These are phyloP conservation scores for Syrmaticus mikado DNA, from an alignment of 2,113 vertebrate species.

Conservation along the genomic window DNA sequence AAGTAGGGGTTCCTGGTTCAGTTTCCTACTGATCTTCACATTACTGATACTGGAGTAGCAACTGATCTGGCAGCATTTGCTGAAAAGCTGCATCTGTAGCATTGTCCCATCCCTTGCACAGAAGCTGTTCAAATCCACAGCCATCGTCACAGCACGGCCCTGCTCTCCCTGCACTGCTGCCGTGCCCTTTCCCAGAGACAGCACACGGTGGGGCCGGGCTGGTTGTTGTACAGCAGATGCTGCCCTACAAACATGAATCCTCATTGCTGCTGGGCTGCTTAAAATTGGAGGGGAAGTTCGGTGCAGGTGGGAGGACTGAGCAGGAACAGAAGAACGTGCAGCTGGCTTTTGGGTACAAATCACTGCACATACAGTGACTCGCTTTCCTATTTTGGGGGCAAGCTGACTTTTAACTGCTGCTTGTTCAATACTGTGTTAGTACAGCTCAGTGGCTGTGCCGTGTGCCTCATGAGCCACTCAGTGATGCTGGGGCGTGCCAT, in stretches of 20 bases:
- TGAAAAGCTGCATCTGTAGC: neutral
- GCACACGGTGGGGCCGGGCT: neutral
- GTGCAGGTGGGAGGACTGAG: neutral
- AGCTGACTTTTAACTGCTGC: neutral
- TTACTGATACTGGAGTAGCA: neutral
- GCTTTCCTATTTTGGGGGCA: neutral
- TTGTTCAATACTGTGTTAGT: neutral
- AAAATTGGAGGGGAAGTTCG: neutral
- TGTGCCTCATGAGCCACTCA: accelerated
- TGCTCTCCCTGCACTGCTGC: neutral
- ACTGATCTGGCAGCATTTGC: neutral
- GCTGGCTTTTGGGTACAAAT: neutral
- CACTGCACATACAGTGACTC: no score
- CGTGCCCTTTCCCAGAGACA: neutral
- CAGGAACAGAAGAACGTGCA: no score
- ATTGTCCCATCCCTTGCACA: accelerated
- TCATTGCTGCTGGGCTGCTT: neutral
- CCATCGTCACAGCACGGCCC: accelerated
- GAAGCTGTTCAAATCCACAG: neutral
- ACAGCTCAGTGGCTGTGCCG: neutral
- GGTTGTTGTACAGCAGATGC: neutral
- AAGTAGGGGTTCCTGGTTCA: neutral
- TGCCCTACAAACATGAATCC: neutral
- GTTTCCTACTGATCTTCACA: neutral
- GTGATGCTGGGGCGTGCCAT: neutral